A percentile compares a stretch with the other conserved stretches of the same genome.
Conservation (phyloP, 2,113 vertebrate genomes). For the Oryzias melastigma region DNA sequence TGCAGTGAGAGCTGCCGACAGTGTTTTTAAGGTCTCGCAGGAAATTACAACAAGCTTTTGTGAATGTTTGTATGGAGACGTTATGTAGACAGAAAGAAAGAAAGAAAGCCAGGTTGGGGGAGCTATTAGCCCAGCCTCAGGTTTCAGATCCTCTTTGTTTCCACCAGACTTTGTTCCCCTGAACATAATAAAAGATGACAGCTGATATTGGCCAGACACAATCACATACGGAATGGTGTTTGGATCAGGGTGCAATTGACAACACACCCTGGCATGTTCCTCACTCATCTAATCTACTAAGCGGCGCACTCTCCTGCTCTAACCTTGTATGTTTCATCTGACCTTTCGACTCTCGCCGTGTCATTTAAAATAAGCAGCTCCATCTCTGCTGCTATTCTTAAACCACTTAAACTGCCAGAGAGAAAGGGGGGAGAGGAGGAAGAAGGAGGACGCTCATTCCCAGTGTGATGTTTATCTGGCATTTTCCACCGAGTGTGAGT, state of each 20-base stretch:
- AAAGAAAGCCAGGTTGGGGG: constrained; percentile 19
- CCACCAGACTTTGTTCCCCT: constrained; percentile 15
- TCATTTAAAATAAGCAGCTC: constrained; percentile 68
- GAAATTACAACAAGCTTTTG: constrained; percentile 60
- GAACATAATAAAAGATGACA: constrained; percentile 41
- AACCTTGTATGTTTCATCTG: constrained; percentile 52
- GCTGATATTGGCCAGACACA: constrained; percentile 38
- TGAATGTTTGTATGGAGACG: constrained; percentile 48
- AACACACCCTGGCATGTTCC: constrained; percentile 23
- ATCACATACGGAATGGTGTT: constrained; percentile 31
- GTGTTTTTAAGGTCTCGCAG: constrained; percentile 53
- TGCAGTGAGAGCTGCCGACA: constrained; percentile 40
- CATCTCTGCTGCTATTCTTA: constrained; percentile 65
- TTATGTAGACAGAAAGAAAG: constrained; percentile 26
- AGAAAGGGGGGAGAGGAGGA: constrained; percentile 11
- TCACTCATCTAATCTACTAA: constrained; percentile 39
- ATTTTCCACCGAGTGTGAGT: constrained; percentile 69
- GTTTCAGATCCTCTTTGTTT: constrained; percentile 22
- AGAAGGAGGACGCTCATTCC: constrained; percentile 53
- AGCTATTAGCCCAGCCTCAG: constrained; percentile 21
- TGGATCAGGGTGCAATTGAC: constrained; percentile 43
- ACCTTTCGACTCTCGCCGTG: constrained; percentile 62
- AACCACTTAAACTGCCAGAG: constrained; percentile 57
- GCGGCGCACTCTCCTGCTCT: constrained; percentile 16
- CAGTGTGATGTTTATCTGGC: constrained; percentile 72